These are phyloP conservation scores for Homarus americanus DNA, from an alignment of 1,140 invertebrate genomes.

Conservation along the genomic window DNA sequence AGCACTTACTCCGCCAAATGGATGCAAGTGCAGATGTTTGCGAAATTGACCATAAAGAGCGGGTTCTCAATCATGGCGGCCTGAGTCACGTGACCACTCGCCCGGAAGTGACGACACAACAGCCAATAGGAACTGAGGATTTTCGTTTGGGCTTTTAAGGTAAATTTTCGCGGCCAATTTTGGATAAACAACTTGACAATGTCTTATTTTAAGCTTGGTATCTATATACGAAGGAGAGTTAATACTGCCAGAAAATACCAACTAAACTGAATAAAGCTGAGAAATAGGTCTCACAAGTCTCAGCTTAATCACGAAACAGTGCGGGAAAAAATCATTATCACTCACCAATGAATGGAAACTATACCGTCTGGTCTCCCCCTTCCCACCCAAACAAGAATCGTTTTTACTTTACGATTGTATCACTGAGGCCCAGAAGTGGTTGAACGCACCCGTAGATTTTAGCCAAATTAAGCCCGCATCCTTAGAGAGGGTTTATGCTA, in stretches of 20 bases:
- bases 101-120: slow-evolving; percentile 45
- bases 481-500: slow-evolving; percentile 58
- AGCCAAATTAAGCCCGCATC: slow-evolving; percentile 69
- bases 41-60: slow-evolving; percentile 54
- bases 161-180: not conserved
- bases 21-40: slow-evolving; percentile 62
- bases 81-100: slow-evolving; percentile 45
- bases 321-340: not conserved
- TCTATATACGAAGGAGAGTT: too few relatives aligned
- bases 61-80: slow-evolving; percentile 46
- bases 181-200: not conserved
- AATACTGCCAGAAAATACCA: too few relatives aligned
- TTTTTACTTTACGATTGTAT: slow-evolving; percentile 53
- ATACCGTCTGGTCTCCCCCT: not conserved
- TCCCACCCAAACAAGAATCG: not conserved
- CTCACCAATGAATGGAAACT: not conserved
- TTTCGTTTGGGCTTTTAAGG: slow-evolving; percentile 25
- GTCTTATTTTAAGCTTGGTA: not conserved
- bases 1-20: slow-evolving; percentile 45
- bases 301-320: not conserved
- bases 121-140: slow-evolving; percentile 22
- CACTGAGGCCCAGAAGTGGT: slow-evolving; percentile 32
- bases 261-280: too few relatives aligned
- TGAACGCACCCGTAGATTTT: slow-evolving; percentile 62
- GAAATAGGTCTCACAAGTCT: too few relatives aligned